Evolutionary conservation across 2,888 invertebrate genomes (phyloP).

Genomic region (Prosopocoilus inquinatus): DNA sequence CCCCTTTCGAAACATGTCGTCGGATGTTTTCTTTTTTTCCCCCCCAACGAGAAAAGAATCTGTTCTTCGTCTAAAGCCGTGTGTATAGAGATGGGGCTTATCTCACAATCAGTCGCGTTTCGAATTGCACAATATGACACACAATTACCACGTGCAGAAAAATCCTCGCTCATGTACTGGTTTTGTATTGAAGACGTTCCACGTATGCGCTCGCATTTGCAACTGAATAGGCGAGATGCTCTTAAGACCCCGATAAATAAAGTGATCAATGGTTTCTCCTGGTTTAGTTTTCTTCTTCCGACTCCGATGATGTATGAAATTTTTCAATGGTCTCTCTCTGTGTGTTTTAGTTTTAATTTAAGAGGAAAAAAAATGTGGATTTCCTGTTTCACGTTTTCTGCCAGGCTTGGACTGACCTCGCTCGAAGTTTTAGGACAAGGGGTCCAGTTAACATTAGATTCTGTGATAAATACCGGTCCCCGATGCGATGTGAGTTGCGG

Average conservation of each 20-base stretch:
- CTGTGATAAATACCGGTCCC: slow-evolving; percentile 42
- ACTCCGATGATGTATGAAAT: background rate
- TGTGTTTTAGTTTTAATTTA: no score
- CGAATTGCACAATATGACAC: slow-evolving; percentile 20
- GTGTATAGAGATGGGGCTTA: background rate
- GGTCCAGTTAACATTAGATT: slow-evolving; percentile 38
- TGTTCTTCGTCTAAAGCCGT: no score
- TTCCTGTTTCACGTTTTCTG: slow-evolving; percentile 14
- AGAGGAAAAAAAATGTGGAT: no score
- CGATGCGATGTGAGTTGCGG: slow-evolving; percentile 21
- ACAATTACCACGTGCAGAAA: slow-evolving; percentile 24
- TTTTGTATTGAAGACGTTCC: slow-evolving; percentile 12
- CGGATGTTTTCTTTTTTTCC: no score
- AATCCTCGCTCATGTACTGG: slow-evolving; percentile 16
- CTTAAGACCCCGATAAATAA: slow-evolving; percentile 18
- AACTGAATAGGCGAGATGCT: slow-evolving; percentile 20
- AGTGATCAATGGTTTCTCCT: slow-evolving; percentile 20
- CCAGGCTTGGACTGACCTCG: slow-evolving; percentile 19
- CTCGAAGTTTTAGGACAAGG: slow-evolving; percentile 15
- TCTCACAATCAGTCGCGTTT: slow-evolving; percentile 2
- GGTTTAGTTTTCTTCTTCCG: slow-evolving; percentile 14
- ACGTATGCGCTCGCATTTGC: slow-evolving; percentile 21
- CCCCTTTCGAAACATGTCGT: no score
- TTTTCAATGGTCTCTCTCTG: no score
- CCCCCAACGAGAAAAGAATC: no score